A percentile compares a stretch with the other conserved stretches of the same genome.
Conservation (phyloP, 2,113 vertebrate genomes). For the Ameiurus melas region DNA sequence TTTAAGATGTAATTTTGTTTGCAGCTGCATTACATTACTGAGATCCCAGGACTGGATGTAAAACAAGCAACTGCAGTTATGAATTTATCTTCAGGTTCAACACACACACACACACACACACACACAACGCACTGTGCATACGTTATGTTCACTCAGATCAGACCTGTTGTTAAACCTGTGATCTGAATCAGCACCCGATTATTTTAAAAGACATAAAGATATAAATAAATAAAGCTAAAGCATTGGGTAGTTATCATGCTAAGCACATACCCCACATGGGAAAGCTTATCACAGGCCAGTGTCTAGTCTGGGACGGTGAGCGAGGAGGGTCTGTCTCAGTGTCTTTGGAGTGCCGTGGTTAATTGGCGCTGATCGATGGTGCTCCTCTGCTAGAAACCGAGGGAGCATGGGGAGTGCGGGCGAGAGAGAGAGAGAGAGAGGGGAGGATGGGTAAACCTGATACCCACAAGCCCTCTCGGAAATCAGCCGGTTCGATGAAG, state of each 20-base stretch:
- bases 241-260: not conserved
- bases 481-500: conserved; percentile 30
- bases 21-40: conserved; percentile 24
- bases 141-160: not conserved
- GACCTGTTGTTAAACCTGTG: not conserved
- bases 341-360: conserved; percentile 48
- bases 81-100: conserved; percentile 18
- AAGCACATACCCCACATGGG: not conserved
- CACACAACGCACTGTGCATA: not conserved
- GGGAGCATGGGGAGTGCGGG: not conserved
- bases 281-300: conserved; percentile 9
- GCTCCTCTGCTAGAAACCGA: conserved; percentile 36
- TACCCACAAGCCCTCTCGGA: conserved; percentile 43
- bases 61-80: conserved; percentile 18
- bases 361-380: conserved; percentile 56
- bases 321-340: conserved; percentile 23
- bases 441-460: conserved; percentile 45
- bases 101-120: not conserved
- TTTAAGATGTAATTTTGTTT: conserved; percentile 14
- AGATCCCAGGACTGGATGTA: conserved; percentile 4
- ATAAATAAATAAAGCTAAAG: not conserved
- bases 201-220: no score
- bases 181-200: not conserved
- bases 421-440: not conserved
- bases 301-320: conserved; percentile 6